phyloP scores from a whole-genome alignment of 2,797 vertebrate genomes.

The Halcyon smyrnensis region DNA sequence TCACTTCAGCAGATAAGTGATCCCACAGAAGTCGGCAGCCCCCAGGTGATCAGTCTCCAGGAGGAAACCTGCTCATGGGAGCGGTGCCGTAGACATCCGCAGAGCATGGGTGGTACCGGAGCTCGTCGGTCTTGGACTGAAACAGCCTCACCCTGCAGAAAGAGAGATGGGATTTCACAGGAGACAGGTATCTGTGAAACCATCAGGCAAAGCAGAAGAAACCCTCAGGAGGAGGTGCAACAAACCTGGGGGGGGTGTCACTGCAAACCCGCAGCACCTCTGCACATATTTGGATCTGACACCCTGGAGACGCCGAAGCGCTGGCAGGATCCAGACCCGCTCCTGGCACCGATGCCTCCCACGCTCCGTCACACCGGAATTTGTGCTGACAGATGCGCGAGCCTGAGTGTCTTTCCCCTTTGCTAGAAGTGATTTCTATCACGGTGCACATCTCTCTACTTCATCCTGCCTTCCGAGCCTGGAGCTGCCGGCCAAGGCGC shows the following conservation, averaged over 20 bases:
- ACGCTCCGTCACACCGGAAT: rapidly evolving
- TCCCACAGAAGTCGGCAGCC: neutral
- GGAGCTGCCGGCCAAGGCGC: neutral
- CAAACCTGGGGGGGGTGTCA: neutral
- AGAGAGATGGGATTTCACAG: neutral
- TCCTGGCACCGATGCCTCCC: rapidly evolving
- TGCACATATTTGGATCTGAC: no score
- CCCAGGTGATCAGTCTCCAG: neutral
- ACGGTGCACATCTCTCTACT: rapidly evolving
- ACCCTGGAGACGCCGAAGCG: rapidly evolving
- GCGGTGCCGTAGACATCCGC: neutral
- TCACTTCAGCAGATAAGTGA: neutral
- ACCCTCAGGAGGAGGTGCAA: rapidly evolving
- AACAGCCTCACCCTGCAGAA: neutral
- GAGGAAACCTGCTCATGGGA: neutral
- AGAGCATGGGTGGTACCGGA: neutral
- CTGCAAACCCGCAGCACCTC: rapidly evolving
- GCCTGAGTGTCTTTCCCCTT: neutral
- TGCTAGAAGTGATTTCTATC: neutral
- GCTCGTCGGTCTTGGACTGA: neutral
- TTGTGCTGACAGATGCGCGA: no score
- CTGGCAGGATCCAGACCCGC: rapidly evolving
- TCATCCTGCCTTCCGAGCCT: rapidly evolving
- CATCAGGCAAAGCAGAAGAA: neutral
- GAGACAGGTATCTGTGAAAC: neutral